Evolutionary conservation across 2,888 invertebrate species (phyloP).

Genomic region (Nomada fucata): DNA sequence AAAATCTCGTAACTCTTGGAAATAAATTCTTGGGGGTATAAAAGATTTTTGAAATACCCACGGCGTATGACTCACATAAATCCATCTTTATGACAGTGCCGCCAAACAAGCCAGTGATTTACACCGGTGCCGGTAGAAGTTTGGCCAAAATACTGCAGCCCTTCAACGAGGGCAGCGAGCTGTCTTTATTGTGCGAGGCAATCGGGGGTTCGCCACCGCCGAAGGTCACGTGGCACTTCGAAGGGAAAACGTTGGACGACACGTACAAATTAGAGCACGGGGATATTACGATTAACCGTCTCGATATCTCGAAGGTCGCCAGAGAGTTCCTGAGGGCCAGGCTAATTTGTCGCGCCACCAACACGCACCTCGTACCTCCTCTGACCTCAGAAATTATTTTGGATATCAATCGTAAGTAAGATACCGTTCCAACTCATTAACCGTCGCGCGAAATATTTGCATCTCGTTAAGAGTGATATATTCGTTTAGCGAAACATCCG

Average conservation of each 20-base stretch:
- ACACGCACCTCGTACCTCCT: slow-evolving; percentile 93
- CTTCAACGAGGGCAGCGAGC: slow-evolving; percentile 77
- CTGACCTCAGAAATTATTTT: slow-evolving; percentile 74
- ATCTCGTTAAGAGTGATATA: background rate
- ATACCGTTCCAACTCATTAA: slow-evolving; percentile 29
- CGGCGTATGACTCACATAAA: slow-evolving; percentile 18
- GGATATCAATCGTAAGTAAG: slow-evolving; percentile 79
- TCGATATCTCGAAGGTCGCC: slow-evolving; percentile 89
- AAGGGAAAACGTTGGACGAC: slow-evolving; percentile 89
- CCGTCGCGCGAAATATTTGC: background rate
- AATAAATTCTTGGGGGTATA: background rate
- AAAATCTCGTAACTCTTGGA: background rate
- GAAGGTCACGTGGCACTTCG: slow-evolving; percentile 92
- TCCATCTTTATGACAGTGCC: slow-evolving; percentile 72
- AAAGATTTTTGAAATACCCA: background rate
- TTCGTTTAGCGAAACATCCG: background rate
- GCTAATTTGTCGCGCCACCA: slow-evolving; percentile 93
- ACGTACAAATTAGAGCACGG: slow-evolving; percentile 89
- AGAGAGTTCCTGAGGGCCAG: slow-evolving; percentile 91
- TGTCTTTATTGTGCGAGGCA: slow-evolving; percentile 78
- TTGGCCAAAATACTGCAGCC: slow-evolving; percentile 74
- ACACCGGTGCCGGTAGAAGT: slow-evolving; percentile 68
- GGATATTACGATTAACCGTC: slow-evolving; percentile 91
- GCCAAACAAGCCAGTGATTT: slow-evolving; percentile 77
- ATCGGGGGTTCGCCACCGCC: slow-evolving; percentile 88